Percentiles rank a stretch among this genome's conserved stretches.
Conservation (phyloP, 2,888 invertebrate genomes). For the Sarcophaga caerulescens region DNA sequence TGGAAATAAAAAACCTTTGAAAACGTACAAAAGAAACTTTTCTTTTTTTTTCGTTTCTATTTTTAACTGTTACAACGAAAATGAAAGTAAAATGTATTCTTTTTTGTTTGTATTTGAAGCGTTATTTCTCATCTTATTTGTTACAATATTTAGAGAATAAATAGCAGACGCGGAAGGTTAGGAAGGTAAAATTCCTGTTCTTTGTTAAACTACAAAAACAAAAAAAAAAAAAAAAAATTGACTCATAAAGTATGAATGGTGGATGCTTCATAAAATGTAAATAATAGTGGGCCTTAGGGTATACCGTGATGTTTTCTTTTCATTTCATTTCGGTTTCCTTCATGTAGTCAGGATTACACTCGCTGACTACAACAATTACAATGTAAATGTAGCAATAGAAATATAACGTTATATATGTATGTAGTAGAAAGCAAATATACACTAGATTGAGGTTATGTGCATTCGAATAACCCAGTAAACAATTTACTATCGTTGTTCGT, state of each 20-base stretch:
- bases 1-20: neutral
- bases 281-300: constrained; percentile 53
- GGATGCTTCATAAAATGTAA: constrained; percentile 53
- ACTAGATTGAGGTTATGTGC: too few species aligned
- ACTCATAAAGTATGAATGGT: neutral
- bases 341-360: neutral
- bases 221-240: neutral
- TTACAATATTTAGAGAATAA: neutral
- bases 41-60: neutral
- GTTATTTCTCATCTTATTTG: neutral
- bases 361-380: constrained; percentile 8
- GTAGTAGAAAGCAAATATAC: too few species aligned
- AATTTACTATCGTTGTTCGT: neutral
- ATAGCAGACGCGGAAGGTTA: neutral
- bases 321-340: constrained; percentile 47
- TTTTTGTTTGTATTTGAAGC: neutral
- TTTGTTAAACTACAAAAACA: constrained; percentile 39
- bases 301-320: constrained; percentile 67
- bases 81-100: neutral
- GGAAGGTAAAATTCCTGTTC: constrained; percentile 8
- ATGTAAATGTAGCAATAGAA: neutral
- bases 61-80: neutral
- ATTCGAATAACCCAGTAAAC: neutral
- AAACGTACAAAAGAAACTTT: neutral
- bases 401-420: neutral